phyloP scores from a whole-genome alignment of 2,888 invertebrate genomes.

The Melangyna quadrimaculata region DNA sequence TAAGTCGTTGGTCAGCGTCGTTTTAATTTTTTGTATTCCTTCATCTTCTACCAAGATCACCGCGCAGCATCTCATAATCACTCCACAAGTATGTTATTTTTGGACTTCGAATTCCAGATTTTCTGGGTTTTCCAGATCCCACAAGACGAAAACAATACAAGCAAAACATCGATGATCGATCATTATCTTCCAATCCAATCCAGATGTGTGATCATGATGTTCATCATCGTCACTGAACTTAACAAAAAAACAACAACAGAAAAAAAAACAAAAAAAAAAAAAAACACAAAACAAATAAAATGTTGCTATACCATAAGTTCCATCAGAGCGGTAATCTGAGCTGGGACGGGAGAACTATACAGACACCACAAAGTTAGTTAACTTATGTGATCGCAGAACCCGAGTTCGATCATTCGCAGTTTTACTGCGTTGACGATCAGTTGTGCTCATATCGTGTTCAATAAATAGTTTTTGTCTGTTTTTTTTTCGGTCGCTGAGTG shows the following conservation, averaged over 20 bases:
- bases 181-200: not conserved
- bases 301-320: constrained; percentile 65
- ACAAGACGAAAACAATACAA: constrained; percentile 11
- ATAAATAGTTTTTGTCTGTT: not conserved
- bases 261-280: constrained; percentile 7
- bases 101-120: not conserved
- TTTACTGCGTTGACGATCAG: constrained; percentile 58
- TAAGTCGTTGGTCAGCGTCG: not conserved
- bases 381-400: constrained; percentile 56
- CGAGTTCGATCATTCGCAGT: constrained; percentile 57
- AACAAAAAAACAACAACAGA: constrained; percentile 2
- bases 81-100: not conserved
- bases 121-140: constrained; percentile 24
- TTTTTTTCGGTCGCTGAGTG: constrained; percentile 20
- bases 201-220: not conserved
- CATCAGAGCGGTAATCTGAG: constrained; percentile 55
- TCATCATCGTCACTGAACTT: not conserved
- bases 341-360: constrained; percentile 26
- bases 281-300: constrained; percentile 26
- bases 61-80: not conserved
- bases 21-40: not conserved
- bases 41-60: not conserved
- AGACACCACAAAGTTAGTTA: constrained; percentile 50
- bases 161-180: not conserved
- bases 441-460: constrained; percentile 14